Base-by-base conservation (phyloP, 2,797 vertebrate species). In the Sternarchorhynchus goeldii region DNA sequence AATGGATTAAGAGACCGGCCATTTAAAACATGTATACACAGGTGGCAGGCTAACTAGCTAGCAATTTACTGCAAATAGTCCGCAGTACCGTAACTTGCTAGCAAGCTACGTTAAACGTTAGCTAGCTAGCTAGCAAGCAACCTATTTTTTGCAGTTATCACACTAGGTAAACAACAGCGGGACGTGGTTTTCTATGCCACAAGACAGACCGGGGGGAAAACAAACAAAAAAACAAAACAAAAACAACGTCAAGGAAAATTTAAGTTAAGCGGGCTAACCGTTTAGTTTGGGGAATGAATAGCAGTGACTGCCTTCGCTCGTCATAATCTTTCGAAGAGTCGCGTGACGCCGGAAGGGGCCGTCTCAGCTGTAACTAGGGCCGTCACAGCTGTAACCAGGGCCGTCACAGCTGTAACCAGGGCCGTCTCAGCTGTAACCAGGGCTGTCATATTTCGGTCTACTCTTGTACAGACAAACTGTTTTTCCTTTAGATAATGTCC, bases 231-330 rank as follows among this genome's bases (percentile, higher is more conserved):
- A 16, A 76, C 2, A 18, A 41, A 16, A 8, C 7, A 12, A 12
- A 12, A 8, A 50, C 45, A 14, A 1, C 39, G 4, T n/a, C 21
- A 31, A 4, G 21, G 34, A 68, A 60, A 12, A 2, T 45, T 50
- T 20, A 60, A 53, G 5, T 69, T 60, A 60, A 69, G 14, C 66
- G 18, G 14, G 8, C 57, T 53, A 20, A 69, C 65, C 72, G 72
- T 75, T 56, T 29, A 2, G n/a, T 60, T 68, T 18, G 21, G 53
- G 20, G 32, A 34, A 67, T 62, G 50, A 55, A 25, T 56, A 50
- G 69, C 66, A 53, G 69, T 56, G 20, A 39, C 58, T 25, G 53
- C 16, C 5, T 68, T 55, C 45, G 12, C 45, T 50, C 45, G 1
- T 50, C 45, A 50, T 50, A 10, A 10, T 50, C 45, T 14, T 12